Evolutionary conservation across 2,888 invertebrate species (phyloP).

Genomic region (Mechanitis mazaeus): DNA sequence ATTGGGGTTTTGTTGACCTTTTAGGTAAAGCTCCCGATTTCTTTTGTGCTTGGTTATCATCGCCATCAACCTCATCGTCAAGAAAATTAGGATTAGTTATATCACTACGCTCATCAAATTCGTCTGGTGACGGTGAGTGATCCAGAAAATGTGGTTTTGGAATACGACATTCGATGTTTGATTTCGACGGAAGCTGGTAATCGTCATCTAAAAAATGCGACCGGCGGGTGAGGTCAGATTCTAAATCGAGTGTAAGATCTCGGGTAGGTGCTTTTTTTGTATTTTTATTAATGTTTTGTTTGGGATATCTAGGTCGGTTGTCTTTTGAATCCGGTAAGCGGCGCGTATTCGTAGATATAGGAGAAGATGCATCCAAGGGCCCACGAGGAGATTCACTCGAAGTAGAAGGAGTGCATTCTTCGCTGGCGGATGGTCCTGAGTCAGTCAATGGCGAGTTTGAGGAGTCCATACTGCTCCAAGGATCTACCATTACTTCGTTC

Average conservation of each 20-base stretch:
- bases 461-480: slow-evolving; percentile 76
- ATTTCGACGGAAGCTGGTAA: slow-evolving; percentile 75
- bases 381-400: slow-evolving; percentile 59
- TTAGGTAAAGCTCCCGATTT: slow-evolving; percentile 67
- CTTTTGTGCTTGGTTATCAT: slow-evolving; percentile 58
- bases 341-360: slow-evolving; percentile 53
- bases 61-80: slow-evolving; percentile 65
- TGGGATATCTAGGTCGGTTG: slow-evolving; percentile 45
- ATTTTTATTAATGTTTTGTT: slow-evolving; percentile 44
- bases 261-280: slow-evolving; percentile 65
- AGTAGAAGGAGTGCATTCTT: slow-evolving; percentile 70
- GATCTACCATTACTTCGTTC: slow-evolving; percentile 76
- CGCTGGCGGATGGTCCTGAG: slow-evolving; percentile 72
- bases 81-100: slow-evolving; percentile 71
- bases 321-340: slow-evolving; percentile 57
- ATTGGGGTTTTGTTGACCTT: slow-evolving; percentile 49
- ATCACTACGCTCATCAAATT: slow-evolving; percentile 69
- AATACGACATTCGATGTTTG: slow-evolving; percentile 69
- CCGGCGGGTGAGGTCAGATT: slow-evolving; percentile 62
- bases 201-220: slow-evolving; percentile 80
- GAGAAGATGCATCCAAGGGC: slow-evolving; percentile 47
- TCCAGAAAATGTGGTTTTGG: slow-evolving; percentile 74
- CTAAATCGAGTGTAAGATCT: slow-evolving; percentile 61
- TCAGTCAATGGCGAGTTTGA: slow-evolving; percentile 73
- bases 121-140: slow-evolving; percentile 72